Evolutionary conservation across 2,113 vertebrate genomes (phyloP), one percentile per base, ranked within the genome.

Genomic region (Ivindomyrus marchei): DNA sequence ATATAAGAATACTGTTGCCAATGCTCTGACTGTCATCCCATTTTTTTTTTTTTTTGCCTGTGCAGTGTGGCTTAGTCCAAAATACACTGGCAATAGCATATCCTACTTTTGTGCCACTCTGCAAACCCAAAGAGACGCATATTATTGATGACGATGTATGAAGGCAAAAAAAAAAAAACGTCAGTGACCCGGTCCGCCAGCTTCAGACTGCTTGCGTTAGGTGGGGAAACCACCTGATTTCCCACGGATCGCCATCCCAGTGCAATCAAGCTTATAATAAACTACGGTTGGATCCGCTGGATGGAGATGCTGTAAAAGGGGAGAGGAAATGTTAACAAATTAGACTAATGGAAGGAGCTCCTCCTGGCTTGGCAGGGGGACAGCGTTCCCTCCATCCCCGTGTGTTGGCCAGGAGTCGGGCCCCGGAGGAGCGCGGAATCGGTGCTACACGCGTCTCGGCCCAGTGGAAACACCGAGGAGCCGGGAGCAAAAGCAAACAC

Each of bases 401-500:
- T 91, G 91, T 83, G 31, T 91, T 87, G 62, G 84, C 84, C 50
- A 19, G 49, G 27, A 47, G 6, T 70, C 46, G 42, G 84, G 56
- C 17, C 17, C 53, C 56, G 56, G 39, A n/a, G 42, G 83, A 66
- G 84, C 46, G 27, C 49, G 39, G 62, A 85, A 62, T 87, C 62
- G 50, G 86, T n/a, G 66, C 88, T 50, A 47, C 52, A 62, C 87
- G 91, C 91, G 85, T 92, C 89, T 83, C 70, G 90, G 90, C 87
- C 91, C 89, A 19, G 89, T 7, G 91, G 92, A 91, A 91, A 90
- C 88, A 84, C 11, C 89, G 90, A 90, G 90, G 91, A 92, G 92
- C 89, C 91, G 91, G 93, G 90, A 87, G 91, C 92, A 94, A 93
- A 77, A 94, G 93, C 94, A 95, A 95, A 95, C 94, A 94, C 87